Evolutionary conservation across 2,888 invertebrate species (phyloP).

Genomic region (Kryphioiulus occultus): DNA sequence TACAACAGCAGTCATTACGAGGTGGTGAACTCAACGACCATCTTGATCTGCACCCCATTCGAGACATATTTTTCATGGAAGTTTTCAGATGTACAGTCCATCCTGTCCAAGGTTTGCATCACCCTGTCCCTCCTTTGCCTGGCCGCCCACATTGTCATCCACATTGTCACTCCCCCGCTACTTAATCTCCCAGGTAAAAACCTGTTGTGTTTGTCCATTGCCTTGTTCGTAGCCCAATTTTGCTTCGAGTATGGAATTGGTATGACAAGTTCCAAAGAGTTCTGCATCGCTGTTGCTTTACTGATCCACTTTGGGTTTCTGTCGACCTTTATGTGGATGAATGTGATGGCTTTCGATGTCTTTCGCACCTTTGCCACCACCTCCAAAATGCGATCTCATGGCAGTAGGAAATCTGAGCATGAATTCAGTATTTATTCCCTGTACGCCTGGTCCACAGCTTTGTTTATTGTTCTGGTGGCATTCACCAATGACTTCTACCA

Average conservation of each 20-base stretch:
- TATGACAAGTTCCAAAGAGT: not conserved
- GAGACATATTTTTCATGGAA: not conserved
- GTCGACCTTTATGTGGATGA: constrained; percentile 65
- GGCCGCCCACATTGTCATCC: constrained; percentile 59
- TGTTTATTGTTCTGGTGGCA: constrained; percentile 58
- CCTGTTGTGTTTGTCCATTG: constrained; percentile 61
- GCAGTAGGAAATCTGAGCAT: too few species aligned
- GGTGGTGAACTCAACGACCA: constrained; percentile 55
- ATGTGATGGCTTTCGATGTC: constrained; percentile 64
- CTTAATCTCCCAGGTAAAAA: constrained; percentile 63
- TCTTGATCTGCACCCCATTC: constrained; percentile 57
- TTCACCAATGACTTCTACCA: constrained; percentile 55
- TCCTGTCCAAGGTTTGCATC: constrained; percentile 60
- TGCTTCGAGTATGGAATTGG: constrained; percentile 58
- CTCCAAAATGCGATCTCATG: not conserved
- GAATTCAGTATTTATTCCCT: constrained; percentile 57
- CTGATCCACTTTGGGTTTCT: constrained; percentile 63
- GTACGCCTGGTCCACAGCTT: constrained; percentile 63
- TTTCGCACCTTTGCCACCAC: constrained; percentile 61
- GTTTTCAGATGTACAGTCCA: constrained; percentile 57
- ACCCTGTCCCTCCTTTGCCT: constrained; percentile 61
- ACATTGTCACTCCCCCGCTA: constrained; percentile 55
- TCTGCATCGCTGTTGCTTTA: constrained; percentile 58
- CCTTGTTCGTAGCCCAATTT: constrained; percentile 62
- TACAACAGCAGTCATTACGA: constrained; percentile 56